Evolutionary conservation across 1,140 invertebrate genomes (phyloP), one percentile per base, ranked within the genome.

Genomic region (Drosophila tsacasi): DNA sequence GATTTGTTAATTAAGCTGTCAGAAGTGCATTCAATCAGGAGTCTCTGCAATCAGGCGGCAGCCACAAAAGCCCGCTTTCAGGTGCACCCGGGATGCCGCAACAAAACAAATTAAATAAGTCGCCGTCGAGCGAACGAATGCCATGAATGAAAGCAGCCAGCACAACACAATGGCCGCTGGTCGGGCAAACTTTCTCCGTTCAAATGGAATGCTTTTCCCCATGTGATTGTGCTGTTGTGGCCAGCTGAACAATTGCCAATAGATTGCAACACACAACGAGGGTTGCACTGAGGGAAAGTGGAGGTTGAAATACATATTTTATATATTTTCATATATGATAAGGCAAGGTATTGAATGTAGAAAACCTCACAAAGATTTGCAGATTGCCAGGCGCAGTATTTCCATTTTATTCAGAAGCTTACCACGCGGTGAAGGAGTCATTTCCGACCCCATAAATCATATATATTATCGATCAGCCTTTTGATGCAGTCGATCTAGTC

Each of bases 101-200:
- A 39, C 71, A 27, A 60, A 73, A 73, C 69, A 74, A 74, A 74
- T 74, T 74, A 73, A 74, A 73, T 74, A 74, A 74, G 71, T 61
- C 69, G 71, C 39, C 67, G 32, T 23, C 39, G n/a, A 73, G 19
- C n/a, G 12, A 52, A 32, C 30, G 50, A 52, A 15, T 42, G 37
- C 47, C 30, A 12, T 40, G 40, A 47, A 35, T 27, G 42, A 49
- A 27, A 6, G 66, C 23, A 42, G 17, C 37, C 67, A 61, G 2
- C 32, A 32, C 27, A 74, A 73, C 52, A 52, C 27, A 74, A 72
- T 73, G 44, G 67, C 44, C 67, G n/a, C 23, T 72, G 69, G 55
- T 42, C 42, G 44, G 35, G 54, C 32, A 61, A 73, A 74, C 67
- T 74, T 74, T 74, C 27, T 40, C 57, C 52, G 32, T 58, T 32